phyloP scores from a whole-genome alignment of 2,797 vertebrate genomes.

The Urocyon cinereoargenteus region DNA sequence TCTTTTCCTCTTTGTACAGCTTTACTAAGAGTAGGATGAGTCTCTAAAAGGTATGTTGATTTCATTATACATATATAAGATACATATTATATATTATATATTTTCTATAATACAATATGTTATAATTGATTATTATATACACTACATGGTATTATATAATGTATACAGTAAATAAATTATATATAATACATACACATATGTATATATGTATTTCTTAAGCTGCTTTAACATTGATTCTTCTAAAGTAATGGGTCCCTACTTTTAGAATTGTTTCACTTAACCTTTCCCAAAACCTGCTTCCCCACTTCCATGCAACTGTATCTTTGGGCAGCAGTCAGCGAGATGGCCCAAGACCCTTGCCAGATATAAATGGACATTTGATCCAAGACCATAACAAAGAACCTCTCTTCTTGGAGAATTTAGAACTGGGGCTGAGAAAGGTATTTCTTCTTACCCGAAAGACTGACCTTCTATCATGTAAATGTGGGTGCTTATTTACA shows the following conservation, averaged over 20 bases:
- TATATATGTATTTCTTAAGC: neutral
- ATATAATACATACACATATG: neutral
- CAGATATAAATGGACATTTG: neutral
- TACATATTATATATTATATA: neutral
- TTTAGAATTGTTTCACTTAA: slow-evolving; percentile 20
- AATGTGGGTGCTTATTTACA: neutral
- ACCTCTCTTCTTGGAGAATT: neutral
- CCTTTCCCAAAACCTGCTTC: neutral
- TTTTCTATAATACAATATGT: neutral
- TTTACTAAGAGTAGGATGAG: neutral
- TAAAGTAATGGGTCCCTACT: neutral
- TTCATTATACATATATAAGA: neutral
- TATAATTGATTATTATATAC: neutral
- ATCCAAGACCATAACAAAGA: neutral
- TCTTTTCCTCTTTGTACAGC: neutral
- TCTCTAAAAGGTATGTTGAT: neutral
- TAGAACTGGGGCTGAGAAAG: neutral
- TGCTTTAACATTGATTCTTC: neutral
- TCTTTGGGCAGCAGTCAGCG: neutral
- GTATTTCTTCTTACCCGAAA: neutral
- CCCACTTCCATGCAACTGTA: neutral
- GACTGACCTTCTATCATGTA: neutral
- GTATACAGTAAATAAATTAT: neutral
- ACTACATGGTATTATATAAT: neutral
- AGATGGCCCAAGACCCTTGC: neutral